Evolutionary conservation across 2,797 vertebrate species (phyloP).

Genomic region (Oreonectes daqikongensis): DNA sequence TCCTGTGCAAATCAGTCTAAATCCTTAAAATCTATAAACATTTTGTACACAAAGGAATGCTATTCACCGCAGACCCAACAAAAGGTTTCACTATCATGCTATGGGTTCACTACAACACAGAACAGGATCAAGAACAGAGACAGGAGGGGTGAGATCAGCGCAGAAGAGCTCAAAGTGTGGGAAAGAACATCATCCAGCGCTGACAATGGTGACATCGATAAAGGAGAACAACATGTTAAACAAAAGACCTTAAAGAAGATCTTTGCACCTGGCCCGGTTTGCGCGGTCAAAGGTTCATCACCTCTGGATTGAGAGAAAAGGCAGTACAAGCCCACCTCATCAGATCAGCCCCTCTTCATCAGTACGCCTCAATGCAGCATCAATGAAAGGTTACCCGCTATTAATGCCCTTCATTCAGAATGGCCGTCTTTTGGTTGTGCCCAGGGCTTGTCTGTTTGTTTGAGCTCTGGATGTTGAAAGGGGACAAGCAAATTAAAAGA

Average conservation of each 20-base stretch:
- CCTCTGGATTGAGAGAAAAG: constrained; percentile 51
- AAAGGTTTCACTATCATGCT: constrained; percentile 44
- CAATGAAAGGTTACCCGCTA: constrained; percentile 67
- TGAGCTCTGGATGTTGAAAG: constrained; percentile 64
- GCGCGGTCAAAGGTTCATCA: constrained; percentile 53
- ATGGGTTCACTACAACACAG: constrained; percentile 34
- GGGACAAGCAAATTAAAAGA: constrained; percentile 43
- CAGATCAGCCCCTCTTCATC: constrained; percentile 51
- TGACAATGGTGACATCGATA: constrained; percentile 37
- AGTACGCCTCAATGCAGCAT: constrained; percentile 71
- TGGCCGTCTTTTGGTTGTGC: constrained; percentile 71
- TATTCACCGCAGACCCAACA: constrained; percentile 33
- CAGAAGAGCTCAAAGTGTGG: constrained; percentile 45
- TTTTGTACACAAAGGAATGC: constrained; percentile 37
- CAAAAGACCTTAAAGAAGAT: constrained; percentile 51
- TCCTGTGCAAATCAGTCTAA: too few relatives aligned
- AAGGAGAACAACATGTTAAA: constrained; percentile 45
- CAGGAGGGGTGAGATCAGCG: constrained; percentile 28
- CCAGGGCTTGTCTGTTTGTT: constrained; percentile 75
- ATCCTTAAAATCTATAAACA: constrained; percentile 15
- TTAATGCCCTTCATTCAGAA: constrained; percentile 65
- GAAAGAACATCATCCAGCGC: constrained; percentile 45
- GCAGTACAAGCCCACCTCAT: constrained; percentile 46
- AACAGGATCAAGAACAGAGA: constrained; percentile 41
- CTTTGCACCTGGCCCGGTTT: constrained; percentile 45